Percentiles rank a stretch among this genome's conserved stretches.
Conservation (phyloP, 2,797 vertebrate species). For the Mormyrus proboscirostris region DNA sequence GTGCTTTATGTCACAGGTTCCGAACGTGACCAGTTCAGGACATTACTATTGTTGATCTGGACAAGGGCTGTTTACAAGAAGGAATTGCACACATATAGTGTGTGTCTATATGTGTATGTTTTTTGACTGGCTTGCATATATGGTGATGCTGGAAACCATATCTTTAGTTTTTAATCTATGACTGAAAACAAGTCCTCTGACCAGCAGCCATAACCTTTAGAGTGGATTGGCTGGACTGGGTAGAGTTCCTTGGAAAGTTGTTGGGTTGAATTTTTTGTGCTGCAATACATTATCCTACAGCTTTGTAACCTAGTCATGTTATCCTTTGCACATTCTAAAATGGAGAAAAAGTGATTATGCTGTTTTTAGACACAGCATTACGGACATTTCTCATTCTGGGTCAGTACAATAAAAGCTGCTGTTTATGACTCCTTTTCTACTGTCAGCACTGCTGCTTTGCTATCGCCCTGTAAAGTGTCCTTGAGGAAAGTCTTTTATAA, state of each 20-base stretch:
- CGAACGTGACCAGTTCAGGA: not conserved
- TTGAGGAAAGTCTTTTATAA: constrained; percentile 26
- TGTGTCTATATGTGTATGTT: not conserved
- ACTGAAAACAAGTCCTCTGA: not conserved
- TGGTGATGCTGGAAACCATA: not conserved
- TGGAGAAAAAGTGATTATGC: not conserved
- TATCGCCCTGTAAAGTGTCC: not conserved
- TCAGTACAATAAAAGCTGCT: not conserved
- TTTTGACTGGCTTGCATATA: not conserved
- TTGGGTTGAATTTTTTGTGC: not conserved
- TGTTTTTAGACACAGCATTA: not conserved
- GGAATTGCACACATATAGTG: not conserved
- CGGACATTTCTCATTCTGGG: not conserved
- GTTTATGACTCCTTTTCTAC: not conserved
- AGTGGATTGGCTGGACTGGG: not conserved
- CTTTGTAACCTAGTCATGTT: not conserved
- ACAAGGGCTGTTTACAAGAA: not conserved
- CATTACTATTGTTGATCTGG: not conserved
- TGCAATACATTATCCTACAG: not conserved
- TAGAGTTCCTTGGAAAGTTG: not conserved
- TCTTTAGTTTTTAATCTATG: not conserved
- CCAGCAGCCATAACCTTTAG: not conserved
- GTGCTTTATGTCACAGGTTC: not conserved
- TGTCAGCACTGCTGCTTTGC: not conserved
- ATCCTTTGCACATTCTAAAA: not conserved